Evolutionary conservation across 1,140 invertebrate species (phyloP), one percentile per base, ranked within the genome.

Genomic region (Hydropsyche tenuis): DNA sequence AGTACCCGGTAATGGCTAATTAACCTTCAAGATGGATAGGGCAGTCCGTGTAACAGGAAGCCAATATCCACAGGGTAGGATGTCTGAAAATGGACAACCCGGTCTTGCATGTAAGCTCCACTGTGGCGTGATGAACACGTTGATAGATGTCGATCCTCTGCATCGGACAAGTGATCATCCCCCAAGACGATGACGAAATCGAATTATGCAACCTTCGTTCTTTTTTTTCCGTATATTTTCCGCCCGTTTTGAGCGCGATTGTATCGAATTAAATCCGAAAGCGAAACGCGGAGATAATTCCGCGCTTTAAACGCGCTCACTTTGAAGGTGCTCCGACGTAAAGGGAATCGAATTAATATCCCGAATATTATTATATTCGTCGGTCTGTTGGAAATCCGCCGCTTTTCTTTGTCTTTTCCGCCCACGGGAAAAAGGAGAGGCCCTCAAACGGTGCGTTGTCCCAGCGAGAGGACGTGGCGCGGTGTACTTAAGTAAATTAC

Each of bases 401-500:
- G 27, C 42, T 66, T 66, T 43, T 43, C 63, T 37, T 22, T 43
- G 30, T 66, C 30, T 42, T 23, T 66, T 45, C n/a, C 37, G 42
- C 18, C 63, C 20, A 22, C 18, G 63, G 20, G 63, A 45, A 18
- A 4, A 16, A 20, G 18, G 20, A 43, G 42, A 66, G 63, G 16
- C 16, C 42, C 14, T 43, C 27, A 14, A 53, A 53, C 20, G 45
- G 45, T 16, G 45, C 12, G 48, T 53, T 20, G 48, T 53, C 48
- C 45, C 18, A 56, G 30, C 42, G 71, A 72, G 60, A 56, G 25
- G 66, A 22, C 48, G n/a, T 37, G 9, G 30, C 3, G 68, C 23
- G 37, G 63, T 46, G 70, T 72, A 60, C 71, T 72, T 72, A 72
- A 72, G 60, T 63, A 72, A 72, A 64, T 72, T 63, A 63, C 62